Conservation (phyloP, 2,113 vertebrate genomes). For the rabbit (Oryctolagus cuniculus) region mOryCun1.1 NC_091432.1:120670501-120671000, state of each 20-base stretch:
- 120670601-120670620: conserved; percentile 2
- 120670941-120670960: background rate
- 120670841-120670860: background rate
- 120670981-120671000: background rate
- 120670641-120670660: background rate
- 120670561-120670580: background rate
- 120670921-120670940: background rate
- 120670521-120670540: background rate
- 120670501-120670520: background rate
- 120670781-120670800: background rate
- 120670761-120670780: conserved; percentile 44
- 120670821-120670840: background rate
- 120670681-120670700: conserved; percentile 20
- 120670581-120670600: background rate
- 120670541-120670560: background rate
- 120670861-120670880: background rate
- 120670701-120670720: conserved; percentile 15
- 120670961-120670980: background rate
- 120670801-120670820: conserved; percentile 25
- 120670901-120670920: background rate
- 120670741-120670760: conserved; percentile 66
- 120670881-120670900: background rate
- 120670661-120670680: background rate
- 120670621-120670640: background rate
- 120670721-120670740: conserved; percentile 63